Conservation (phyloP, 1,140 invertebrate species). For the Babylonia areolata region DNA sequence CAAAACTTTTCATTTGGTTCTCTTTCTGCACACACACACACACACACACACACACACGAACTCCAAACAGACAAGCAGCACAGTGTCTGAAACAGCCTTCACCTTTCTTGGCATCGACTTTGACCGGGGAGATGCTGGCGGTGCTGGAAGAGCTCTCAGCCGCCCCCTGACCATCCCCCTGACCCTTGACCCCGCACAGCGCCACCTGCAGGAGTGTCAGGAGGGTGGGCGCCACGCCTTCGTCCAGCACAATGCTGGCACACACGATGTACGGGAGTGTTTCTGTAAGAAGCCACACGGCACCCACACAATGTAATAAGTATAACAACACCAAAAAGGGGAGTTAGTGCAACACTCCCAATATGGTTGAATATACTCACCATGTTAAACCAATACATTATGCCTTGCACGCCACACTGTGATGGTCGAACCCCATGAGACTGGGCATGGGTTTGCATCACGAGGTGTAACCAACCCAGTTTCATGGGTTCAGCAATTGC, state of each 20-base stretch:
- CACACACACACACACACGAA: not conserved
- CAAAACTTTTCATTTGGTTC: no score
- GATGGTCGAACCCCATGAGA: no score
- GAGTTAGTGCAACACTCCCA: no score
- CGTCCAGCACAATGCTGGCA: slow-evolving; percentile 89
- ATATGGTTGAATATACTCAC: no score
- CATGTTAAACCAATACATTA: no score
- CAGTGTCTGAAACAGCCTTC: slow-evolving; percentile 52
- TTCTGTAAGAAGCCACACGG: slow-evolving; percentile 55
- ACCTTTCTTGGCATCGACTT: slow-evolving; percentile 68
- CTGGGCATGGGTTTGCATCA: no score
- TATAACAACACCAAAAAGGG: no score
- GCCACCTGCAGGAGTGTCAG: slow-evolving; percentile 92
- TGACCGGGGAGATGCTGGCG: slow-evolving; percentile 63
- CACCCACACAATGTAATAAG: not conserved
- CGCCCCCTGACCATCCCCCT: slow-evolving; percentile 54
- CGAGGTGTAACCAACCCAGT: no score
- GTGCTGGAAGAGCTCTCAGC: slow-evolving; percentile 48
- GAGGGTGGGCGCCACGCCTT: slow-evolving; percentile 94
- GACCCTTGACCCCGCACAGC: slow-evolving; percentile 80
- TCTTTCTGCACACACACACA: not conserved
- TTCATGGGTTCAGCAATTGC: no score
- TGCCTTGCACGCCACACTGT: no score
- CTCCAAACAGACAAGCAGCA: not conserved
- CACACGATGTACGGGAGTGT: slow-evolving; percentile 87